Evolutionary conservation across 2,113 vertebrate species (phyloP).

Genomic region (Bubo scandiacus): DNA sequence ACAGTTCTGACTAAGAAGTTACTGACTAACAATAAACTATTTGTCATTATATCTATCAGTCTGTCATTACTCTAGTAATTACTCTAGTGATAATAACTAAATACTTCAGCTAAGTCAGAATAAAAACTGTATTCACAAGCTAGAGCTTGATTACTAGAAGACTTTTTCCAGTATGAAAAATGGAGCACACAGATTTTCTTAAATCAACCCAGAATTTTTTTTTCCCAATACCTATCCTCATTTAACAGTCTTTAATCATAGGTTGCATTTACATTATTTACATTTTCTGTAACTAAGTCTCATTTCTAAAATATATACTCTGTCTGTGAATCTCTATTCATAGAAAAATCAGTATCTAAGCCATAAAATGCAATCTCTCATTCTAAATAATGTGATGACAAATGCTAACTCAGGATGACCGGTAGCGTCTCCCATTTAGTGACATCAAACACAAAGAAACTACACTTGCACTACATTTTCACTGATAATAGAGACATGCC

Average conservation of each 20-base stretch:
- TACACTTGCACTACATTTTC: background rate
- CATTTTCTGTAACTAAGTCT: background rate
- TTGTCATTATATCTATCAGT: background rate
- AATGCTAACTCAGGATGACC: background rate
- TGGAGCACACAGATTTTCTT: background rate
- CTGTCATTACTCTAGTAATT: background rate
- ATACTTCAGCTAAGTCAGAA: background rate
- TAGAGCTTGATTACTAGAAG: background rate
- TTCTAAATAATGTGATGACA: background rate
- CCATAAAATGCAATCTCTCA: background rate
- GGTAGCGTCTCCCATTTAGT: too few relatives aligned
- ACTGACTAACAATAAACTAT: background rate
- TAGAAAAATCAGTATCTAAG: background rate
- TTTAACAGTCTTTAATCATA: background rate
- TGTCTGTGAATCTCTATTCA: background rate
- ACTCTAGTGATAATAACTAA: background rate
- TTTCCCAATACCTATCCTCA: background rate
- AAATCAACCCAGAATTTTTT: background rate
- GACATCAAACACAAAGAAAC: background rate
- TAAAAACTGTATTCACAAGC: background rate
- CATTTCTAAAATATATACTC: background rate
- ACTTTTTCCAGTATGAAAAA: background rate
- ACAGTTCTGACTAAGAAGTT: background rate
- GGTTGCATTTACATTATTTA: background rate
- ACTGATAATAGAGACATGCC: background rate